Evolutionary conservation across 2,113 vertebrate species (phyloP).

Genomic region (Chaetodon auriga): DNA sequence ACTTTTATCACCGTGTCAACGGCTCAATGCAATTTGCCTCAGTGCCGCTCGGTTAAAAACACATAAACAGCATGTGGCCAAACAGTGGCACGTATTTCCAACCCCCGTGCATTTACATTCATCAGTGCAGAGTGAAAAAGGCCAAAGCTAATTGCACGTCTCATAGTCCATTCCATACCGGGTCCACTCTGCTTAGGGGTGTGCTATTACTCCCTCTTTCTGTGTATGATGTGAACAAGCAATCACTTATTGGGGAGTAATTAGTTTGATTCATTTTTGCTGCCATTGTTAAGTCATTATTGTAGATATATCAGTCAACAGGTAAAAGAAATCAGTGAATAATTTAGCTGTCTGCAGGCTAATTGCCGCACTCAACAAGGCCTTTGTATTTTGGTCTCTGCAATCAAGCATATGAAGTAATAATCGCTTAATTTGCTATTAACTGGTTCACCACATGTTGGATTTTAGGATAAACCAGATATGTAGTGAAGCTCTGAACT

Average conservation of each 20-base stretch:
- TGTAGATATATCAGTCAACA: constrained; percentile 41
- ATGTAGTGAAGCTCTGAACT: neutral
- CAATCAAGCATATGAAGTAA: constrained; percentile 17
- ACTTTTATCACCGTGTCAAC: constrained; percentile 37
- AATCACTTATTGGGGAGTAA: constrained; percentile 60
- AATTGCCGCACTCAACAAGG: constrained; percentile 38
- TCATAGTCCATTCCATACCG: constrained; percentile 26
- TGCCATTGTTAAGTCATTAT: constrained; percentile 48
- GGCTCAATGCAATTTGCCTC: constrained; percentile 36
- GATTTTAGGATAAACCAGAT: constrained; percentile 17
- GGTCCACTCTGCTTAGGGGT: constrained; percentile 22
- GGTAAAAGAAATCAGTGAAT: constrained; percentile 51
- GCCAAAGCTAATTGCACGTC: constrained; percentile 55
- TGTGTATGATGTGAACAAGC: constrained; percentile 57
- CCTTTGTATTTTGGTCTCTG: constrained; percentile 17
- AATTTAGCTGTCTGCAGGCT: constrained; percentile 37
- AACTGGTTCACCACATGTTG: neutral
- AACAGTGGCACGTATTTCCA: constrained; percentile 23
- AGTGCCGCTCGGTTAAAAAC: constrained; percentile 56
- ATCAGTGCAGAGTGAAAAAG: constrained; percentile 40
- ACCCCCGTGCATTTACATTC: constrained; percentile 27
- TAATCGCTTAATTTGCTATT: constrained; percentile 20
- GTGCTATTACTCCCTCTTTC: constrained; percentile 22
- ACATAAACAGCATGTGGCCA: constrained; percentile 49
- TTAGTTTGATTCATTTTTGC: constrained; percentile 64